phyloP scores from a whole-genome alignment of 2,888 invertebrate genomes.

The Alitta virens region DNA sequence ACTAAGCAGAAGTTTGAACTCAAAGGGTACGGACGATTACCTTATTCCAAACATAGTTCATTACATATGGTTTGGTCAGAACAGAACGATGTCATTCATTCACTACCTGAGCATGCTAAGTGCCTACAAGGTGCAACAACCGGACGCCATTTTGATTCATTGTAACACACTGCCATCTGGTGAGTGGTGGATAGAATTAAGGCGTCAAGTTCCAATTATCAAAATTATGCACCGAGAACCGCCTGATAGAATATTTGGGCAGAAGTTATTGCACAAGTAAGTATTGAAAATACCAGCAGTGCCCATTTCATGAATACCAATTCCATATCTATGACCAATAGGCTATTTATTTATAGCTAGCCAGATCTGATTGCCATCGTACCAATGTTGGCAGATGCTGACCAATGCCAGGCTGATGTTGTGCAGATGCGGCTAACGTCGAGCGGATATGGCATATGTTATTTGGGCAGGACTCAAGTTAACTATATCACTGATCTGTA shows the following conservation, averaged over 20 bases:
- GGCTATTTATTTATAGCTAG: too few species aligned
- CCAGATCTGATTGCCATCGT: too few species aligned
- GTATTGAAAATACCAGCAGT: too few species aligned
- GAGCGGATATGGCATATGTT: too few species aligned
- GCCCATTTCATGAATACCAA: too few species aligned
- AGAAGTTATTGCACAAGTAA: background rate
- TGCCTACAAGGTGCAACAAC: conserved; percentile 28
- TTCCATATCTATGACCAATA: too few species aligned
- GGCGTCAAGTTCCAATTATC: conserved; percentile 19
- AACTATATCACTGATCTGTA: too few species aligned
- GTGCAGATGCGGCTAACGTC: too few species aligned
- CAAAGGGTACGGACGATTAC: background rate
- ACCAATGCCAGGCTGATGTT: too few species aligned
- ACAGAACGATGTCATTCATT: conserved; percentile 23
- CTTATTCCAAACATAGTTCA: conserved; percentile 33
- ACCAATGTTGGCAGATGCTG: too few species aligned
- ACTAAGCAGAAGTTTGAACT: too few species aligned
- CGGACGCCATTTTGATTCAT: conserved; percentile 27
- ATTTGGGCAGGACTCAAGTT: too few species aligned
- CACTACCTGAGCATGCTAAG: conserved; percentile 30
- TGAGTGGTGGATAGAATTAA: conserved; percentile 28
- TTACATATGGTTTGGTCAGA: conserved; percentile 28
- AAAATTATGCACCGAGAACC: conserved; percentile 17
- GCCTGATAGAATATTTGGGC: conserved; percentile 11
- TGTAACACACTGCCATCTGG: conserved; percentile 30